Evolutionary conservation across 2,113 vertebrate genomes (phyloP).

Genomic region (Casuarius casuarius): DNA sequence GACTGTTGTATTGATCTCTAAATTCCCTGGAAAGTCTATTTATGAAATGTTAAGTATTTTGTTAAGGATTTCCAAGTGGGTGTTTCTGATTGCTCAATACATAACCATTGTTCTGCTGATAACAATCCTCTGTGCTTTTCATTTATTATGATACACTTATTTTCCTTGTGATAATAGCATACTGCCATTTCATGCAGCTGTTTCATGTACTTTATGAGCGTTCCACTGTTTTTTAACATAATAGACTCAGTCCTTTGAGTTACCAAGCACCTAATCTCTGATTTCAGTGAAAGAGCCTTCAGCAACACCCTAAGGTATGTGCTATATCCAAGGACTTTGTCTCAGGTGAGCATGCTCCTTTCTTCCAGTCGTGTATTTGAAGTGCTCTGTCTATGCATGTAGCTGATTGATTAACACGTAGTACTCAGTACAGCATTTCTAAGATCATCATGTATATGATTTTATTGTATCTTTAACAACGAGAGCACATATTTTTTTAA

Average conservation of each 20-base stretch:
- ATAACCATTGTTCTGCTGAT: conserved; percentile 55
- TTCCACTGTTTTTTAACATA: not conserved
- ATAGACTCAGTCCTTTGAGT: conserved; percentile 11
- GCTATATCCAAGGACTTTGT: not conserved
- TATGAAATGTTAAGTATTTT: conserved; percentile 50
- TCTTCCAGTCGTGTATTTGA: not conserved
- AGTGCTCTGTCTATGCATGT: not conserved
- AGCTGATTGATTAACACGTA: not conserved
- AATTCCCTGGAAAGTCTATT: conserved; percentile 65
- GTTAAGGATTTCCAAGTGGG: conserved; percentile 56
- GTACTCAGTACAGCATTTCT: not conserved
- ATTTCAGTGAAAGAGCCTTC: not conserved
- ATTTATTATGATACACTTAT: conserved; percentile 55
- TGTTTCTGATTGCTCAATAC: conserved; percentile 56
- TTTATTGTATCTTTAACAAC: not conserved
- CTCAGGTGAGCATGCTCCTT: not conserved
- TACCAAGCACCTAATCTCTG: not conserved
- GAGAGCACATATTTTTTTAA: not conserved
- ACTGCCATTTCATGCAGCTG: conserved; percentile 40
- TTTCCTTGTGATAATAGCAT: conserved; percentile 38
- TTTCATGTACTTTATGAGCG: conserved; percentile 21
- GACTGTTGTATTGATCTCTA: conserved; percentile 58
- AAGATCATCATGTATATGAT: not conserved
- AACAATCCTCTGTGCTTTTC: conserved; percentile 27
- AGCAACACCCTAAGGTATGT: conserved; percentile 2